These are phyloP conservation scores for Cantharis lateralis DNA, from an alignment of 2,888 invertebrate genomes.

Conservation along the genomic window DNA sequence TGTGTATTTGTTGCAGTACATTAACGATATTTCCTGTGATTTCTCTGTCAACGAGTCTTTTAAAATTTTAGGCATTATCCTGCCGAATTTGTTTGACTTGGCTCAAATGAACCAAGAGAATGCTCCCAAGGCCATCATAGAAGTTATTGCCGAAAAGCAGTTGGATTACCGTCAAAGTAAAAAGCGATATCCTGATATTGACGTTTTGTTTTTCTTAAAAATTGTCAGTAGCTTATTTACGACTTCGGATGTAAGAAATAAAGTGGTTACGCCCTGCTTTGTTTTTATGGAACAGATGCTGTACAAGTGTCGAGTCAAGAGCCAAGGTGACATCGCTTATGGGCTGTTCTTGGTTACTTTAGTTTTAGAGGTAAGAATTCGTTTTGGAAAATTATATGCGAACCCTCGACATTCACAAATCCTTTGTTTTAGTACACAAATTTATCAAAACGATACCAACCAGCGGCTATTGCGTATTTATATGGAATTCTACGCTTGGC, in stretches of 20 bases:
- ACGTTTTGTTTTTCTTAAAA: slow-evolving; percentile 81
- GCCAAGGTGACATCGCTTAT: slow-evolving; percentile 70
- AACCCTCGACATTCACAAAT: background rate
- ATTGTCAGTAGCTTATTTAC: slow-evolving; percentile 81
- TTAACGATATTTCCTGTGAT: slow-evolving; percentile 68
- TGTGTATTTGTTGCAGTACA: slow-evolving; percentile 75
- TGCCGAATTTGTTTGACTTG: slow-evolving; percentile 66
- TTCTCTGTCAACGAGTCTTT: slow-evolving; percentile 60
- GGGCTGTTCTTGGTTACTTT: slow-evolving; percentile 78
- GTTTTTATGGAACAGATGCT: slow-evolving; percentile 84
- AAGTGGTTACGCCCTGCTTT: slow-evolving; percentile 82
- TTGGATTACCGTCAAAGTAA: slow-evolving; percentile 63
- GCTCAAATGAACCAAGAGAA: slow-evolving; percentile 72
- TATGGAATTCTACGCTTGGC: slow-evolving; percentile 75
- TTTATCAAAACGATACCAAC: slow-evolving; percentile 79
- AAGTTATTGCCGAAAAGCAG: slow-evolving; percentile 75
- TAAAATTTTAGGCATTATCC: slow-evolving; percentile 62
- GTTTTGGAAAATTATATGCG: background rate
- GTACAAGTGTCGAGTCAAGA: slow-evolving; percentile 65
- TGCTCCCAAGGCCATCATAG: slow-evolving; percentile 68
- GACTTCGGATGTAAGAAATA: slow-evolving; percentile 88
- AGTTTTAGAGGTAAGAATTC: slow-evolving; percentile 67
- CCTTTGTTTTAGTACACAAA: slow-evolving; percentile 66
- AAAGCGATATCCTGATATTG: slow-evolving; percentile 67
- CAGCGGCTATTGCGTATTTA: slow-evolving; percentile 80